Percentiles rank a stretch among this genome's conserved stretches.
Conservation (phyloP, 2,797 vertebrate genomes). For the Tapirus indicus region DNA sequence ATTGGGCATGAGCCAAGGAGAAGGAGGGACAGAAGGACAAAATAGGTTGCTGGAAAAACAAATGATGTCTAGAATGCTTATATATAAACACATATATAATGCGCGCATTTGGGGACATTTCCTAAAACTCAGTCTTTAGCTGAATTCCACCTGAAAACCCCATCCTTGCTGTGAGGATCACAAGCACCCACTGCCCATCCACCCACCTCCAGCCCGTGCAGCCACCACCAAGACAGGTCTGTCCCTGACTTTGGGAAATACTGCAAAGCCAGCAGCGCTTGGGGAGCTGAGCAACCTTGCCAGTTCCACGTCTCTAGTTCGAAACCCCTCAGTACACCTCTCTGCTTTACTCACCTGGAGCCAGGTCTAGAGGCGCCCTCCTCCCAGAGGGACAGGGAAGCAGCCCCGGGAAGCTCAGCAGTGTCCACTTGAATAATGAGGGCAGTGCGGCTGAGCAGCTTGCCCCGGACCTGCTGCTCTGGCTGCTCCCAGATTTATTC, state of each 20-base stretch:
- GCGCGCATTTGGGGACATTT: not conserved
- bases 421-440: not conserved
- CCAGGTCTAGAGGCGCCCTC: slow-evolving; percentile 54
- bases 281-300: not conserved
- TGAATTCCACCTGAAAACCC: not conserved
- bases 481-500: slow-evolving; percentile 51
- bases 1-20: not conserved
- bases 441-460: not conserved
- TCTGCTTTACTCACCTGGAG: slow-evolving; percentile 73
- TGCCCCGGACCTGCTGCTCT: slow-evolving; percentile 44
- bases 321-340: not conserved
- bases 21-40: not conserved
- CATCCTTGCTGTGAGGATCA: not conserved
- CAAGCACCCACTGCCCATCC: not conserved
- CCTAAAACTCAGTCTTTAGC: slow-evolving; percentile 5
- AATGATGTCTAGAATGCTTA: not conserved
- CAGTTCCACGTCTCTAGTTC: not conserved
- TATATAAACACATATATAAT: not conserved
- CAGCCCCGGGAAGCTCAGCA: not conserved
- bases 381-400: not conserved
- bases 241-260: not conserved
- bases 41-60: not conserved
- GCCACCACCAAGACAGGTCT: not conserved
- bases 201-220: not conserved
- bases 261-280: not conserved